A percentile compares a stretch with the other conserved stretches of the same genome.
Evolutionary conservation across 2,113 vertebrate genomes (phyloP).

Genomic region (Vombatus ursinus): DNA sequence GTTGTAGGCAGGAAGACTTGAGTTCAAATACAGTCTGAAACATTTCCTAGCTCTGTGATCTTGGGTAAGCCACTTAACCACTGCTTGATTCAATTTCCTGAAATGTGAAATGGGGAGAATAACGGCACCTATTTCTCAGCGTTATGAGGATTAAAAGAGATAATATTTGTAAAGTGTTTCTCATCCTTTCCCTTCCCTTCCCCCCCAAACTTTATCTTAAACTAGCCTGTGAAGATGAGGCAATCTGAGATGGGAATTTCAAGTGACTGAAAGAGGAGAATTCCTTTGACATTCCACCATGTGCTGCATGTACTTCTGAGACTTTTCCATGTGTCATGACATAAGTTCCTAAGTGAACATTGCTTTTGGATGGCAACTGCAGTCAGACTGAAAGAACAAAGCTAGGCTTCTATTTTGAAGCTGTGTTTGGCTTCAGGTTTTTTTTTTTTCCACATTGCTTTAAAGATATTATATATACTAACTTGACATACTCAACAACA

Average conservation of each 20-base stretch:
- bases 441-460: conserved; percentile 10
- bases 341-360: not conserved
- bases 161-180: not conserved
- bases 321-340: not conserved
- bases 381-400: not conserved
- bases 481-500: not conserved
- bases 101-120: not conserved
- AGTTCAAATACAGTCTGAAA: not conserved
- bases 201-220: not conserved
- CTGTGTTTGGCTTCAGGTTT: conserved; percentile 23
- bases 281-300: not conserved
- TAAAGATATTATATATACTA: not conserved
- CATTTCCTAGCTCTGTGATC: not conserved
- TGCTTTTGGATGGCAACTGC: not conserved
- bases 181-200: not conserved
- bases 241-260: not conserved
- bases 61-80: not conserved
- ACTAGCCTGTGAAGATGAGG: not conserved
- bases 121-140: not conserved
- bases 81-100: not conserved
- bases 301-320: not conserved
- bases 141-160: not conserved
- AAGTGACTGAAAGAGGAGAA: not conserved
- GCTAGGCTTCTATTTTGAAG: conserved; percentile 28
- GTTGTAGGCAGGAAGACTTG: not conserved